Conservation (phyloP, 2,888 invertebrate genomes). For the Dynastes tityus region DNA sequence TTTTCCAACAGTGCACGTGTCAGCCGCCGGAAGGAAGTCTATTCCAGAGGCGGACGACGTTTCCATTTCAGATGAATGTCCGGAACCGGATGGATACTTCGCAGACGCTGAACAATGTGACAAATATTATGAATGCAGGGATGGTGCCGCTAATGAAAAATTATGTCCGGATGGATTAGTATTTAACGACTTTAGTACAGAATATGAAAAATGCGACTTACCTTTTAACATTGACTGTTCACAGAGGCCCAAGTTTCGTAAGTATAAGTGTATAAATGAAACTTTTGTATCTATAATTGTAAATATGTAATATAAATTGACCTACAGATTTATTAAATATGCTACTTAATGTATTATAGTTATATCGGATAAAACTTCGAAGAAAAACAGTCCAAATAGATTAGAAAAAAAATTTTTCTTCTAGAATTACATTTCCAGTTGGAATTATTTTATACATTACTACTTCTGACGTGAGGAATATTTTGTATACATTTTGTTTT, state of each 20-base stretch:
- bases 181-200: slow-evolving; percentile 88
- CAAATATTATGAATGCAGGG: slow-evolving; percentile 88
- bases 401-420: too few species aligned
- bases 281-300: neutral
- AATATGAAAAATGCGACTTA: slow-evolving; percentile 89
- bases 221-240: slow-evolving; percentile 91
- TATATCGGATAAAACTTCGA: too few species aligned
- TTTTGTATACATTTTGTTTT: too few species aligned
- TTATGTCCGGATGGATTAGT: slow-evolving; percentile 92
- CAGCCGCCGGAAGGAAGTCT: slow-evolving; percentile 54
- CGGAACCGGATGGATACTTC: slow-evolving; percentile 87
- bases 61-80: slow-evolving; percentile 80
- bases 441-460: too few species aligned
- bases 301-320: neutral
- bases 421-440: too few species aligned
- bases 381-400: too few species aligned
- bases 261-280: slow-evolving; percentile 69
- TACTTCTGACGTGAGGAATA: too few species aligned
- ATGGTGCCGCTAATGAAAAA: slow-evolving; percentile 83
- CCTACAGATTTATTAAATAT: neutral
- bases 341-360: too few species aligned
- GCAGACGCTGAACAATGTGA: slow-evolving; percentile 91
- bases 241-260: slow-evolving; percentile 84
- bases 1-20: slow-evolving; percentile 52
- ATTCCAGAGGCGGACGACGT: slow-evolving; percentile 70